Base-by-base conservation (phyloP, 2,888 invertebrate species). In the Lysandra bellargus region DNA sequence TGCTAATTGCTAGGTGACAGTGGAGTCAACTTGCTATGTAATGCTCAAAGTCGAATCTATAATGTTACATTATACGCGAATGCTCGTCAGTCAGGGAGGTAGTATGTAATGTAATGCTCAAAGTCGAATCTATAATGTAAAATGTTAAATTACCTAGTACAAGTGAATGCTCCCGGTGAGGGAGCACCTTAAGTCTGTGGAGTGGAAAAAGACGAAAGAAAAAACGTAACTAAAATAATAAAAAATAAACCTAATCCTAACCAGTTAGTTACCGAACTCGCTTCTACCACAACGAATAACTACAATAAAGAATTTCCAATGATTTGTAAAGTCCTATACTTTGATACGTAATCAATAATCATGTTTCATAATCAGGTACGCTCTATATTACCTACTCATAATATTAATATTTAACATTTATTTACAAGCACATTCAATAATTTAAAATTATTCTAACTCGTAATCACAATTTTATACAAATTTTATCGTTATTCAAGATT, bases 401-500 rank as follows among this genome's bases (percentile, higher is more conserved):
- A 64, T 64, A 69, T 14, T 33, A 23, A 23, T 23, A 69, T 33
- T 69, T 69, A 69, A 69, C 69, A 69, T 69, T 69, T 69, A 69
- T 69, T 69, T 69, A 69, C 69, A 69, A 14, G 2, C 33, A 33
- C 23, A 33, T 69, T 69, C 69, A 69, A 69, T 69, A 69, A 69
- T 33, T 69, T 37, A 37, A 69, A 69, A 33, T 33, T 69, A 33
- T 37, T 69, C 33, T 33, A 69, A 30, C 23, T 33, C 30, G 30
- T 69, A 4, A 33, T 30, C 33, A 12, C 14, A 69, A 33, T 69
- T 69, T 69, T 69, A 33, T 69, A 33, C 69, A 37, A 17, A 77
- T 77, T 4, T 60, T 9, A 37, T n/a, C 12, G 7, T 30, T 12
- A 23, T 30, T 5, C 6, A 30, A 64, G 1, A 30, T 61, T 7